Percentiles rank a stretch among this genome's conserved stretches.
Evolutionary conservation across 2,888 invertebrate genomes (phyloP).

Genomic region (Watsonalla cultraria): DNA sequence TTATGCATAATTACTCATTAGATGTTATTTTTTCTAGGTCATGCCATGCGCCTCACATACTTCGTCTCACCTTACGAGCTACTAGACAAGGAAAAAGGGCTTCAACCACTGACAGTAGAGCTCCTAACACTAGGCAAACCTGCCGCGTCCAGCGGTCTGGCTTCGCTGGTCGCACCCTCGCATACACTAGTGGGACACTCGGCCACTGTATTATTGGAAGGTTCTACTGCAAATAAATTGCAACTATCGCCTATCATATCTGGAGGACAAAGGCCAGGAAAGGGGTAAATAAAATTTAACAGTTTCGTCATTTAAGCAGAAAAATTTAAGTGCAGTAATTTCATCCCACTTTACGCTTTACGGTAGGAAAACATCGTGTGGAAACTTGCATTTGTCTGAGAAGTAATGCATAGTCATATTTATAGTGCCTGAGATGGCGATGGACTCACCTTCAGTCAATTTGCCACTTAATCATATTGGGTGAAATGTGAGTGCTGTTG

Average conservation of each 20-base stretch:
- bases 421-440: too few relatives aligned
- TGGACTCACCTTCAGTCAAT: too few relatives aligned
- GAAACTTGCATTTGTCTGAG: too few relatives aligned
- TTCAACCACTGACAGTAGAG: conserved; percentile 87
- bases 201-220: conserved; percentile 94
- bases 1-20: background rate
- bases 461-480: too few relatives aligned
- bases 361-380: too few relatives aligned
- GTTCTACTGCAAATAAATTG: conserved; percentile 90
- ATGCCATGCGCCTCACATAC: conserved; percentile 95
- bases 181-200: conserved; percentile 87
- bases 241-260: conserved; percentile 86
- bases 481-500: too few relatives aligned
- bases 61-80: conserved; percentile 96
- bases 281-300: conserved; percentile 77
- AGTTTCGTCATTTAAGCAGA: background rate
- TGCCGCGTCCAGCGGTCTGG: conserved; percentile 46
- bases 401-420: too few relatives aligned
- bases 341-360: too few relatives aligned
- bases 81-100: conserved; percentile 86
- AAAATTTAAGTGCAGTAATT: too few relatives aligned
- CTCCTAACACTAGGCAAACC: conserved; percentile 78
- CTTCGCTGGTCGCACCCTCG: conserved; percentile 60
- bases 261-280: conserved; percentile 83
- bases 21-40: conserved; percentile 75